A percentile compares a stretch with the other conserved stretches of the same genome.
These are phyloP conservation scores for Percopsis omiscomaycus DNA, from an alignment of 2,797 vertebrate genomes.

Conservation along the genomic window DNA sequence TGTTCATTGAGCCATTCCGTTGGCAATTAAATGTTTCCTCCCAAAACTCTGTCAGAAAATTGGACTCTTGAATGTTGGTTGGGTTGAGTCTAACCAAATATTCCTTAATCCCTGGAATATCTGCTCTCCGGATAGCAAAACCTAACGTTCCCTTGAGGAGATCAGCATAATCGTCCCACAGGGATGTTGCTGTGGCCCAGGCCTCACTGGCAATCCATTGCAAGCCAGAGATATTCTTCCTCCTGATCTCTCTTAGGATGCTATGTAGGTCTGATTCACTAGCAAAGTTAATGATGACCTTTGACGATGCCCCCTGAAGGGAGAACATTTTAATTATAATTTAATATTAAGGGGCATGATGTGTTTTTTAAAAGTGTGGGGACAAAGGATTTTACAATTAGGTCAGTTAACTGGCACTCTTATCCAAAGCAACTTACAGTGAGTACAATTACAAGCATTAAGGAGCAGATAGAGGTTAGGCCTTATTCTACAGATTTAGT, in stretches of 20 bases:
- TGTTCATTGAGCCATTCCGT: constrained; percentile 65
- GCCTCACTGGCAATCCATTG: constrained; percentile 83
- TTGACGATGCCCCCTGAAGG: constrained; percentile 69
- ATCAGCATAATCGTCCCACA: constrained; percentile 74
- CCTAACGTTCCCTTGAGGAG: constrained; percentile 78
- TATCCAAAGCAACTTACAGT: no score
- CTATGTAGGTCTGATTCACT: constrained; percentile 76
- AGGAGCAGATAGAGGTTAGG: no score
- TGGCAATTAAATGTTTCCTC: constrained; percentile 68
- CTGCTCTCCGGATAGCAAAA: constrained; percentile 74
- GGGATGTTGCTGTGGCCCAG: constrained; percentile 78
- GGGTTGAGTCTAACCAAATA: constrained; percentile 63
- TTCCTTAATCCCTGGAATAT: constrained; percentile 71
- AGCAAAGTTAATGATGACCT: constrained; percentile 77
- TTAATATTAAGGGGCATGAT: neutral
- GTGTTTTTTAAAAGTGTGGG: neutral
- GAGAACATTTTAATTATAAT: neutral
- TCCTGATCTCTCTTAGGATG: constrained; percentile 71
- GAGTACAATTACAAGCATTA: no score
- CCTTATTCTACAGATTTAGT: no score
- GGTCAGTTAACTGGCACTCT: no score
- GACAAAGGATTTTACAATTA: neutral
- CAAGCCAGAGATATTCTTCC: constrained; percentile 71
- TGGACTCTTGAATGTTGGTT: constrained; percentile 30
- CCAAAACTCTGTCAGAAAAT: constrained; percentile 73